phyloP scores from a whole-genome alignment of 2,113 vertebrate genomes.

The Agapornis roseicollis region DNA sequence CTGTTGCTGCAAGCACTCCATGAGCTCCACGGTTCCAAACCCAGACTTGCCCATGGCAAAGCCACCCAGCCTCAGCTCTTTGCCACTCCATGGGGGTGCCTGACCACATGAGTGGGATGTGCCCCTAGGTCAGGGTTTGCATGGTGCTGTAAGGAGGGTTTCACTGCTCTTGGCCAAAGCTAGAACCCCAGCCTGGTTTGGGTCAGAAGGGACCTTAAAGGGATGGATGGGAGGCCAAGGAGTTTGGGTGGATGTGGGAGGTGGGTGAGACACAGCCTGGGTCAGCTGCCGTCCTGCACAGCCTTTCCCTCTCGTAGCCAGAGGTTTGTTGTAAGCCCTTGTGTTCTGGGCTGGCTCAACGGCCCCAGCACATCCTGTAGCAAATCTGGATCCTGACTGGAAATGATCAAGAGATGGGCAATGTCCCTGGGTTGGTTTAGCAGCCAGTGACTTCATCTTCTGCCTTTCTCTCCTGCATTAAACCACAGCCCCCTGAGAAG shows the following conservation, averaged over 20 bases:
- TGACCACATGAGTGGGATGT: rapidly evolving
- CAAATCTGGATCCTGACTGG: not conserved
- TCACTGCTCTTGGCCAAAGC: not conserved
- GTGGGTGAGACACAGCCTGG: not conserved
- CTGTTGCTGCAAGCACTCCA: rapidly evolving
- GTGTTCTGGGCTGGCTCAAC: rapidly evolving
- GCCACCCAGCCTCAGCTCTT: not conserved
- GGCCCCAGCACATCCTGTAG: rapidly evolving
- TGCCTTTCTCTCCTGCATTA: not conserved
- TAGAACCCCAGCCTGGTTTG: not conserved
- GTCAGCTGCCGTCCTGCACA: rapidly evolving
- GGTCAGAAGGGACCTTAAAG: not conserved
- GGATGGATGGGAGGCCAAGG: not conserved
- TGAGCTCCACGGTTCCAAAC: not conserved
- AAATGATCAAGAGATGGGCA: not conserved
- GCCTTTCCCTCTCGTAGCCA: rapidly evolving
- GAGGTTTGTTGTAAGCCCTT: not conserved
- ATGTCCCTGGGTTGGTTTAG: not conserved
- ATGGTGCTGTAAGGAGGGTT: not conserved
- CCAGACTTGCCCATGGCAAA: not conserved
- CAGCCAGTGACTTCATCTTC: not conserved
- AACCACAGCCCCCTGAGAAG: not conserved
- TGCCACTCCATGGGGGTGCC: rapidly evolving
- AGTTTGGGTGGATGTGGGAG: rapidly evolving
- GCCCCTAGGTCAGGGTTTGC: not conserved